Base-by-base conservation (phyloP, 2,113 vertebrate species). In the Myodes glareolus region DNA sequence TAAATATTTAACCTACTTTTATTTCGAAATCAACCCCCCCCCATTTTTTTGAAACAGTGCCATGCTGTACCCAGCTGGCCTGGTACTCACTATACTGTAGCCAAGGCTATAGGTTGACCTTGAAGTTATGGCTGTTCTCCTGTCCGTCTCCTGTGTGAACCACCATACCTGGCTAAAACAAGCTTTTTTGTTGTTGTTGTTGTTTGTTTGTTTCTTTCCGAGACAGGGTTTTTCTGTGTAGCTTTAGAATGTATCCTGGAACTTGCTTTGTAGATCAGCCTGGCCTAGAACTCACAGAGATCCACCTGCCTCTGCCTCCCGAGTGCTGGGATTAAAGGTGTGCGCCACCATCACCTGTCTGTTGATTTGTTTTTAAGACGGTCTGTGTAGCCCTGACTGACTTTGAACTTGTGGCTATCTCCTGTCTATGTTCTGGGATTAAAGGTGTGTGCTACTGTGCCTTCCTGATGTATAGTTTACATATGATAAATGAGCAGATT, bases 1-100 rank as follows among this genome's bases (percentile, higher is more conserved):
- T 80, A 84, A 65, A 39, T 61, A 73, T 58, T 95, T 91, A 82
- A 86, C 68, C 77, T 91, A 33, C 55, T 52, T 94, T 95, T 96
- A 87, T 86, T 96, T 97, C 8, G 25, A 96, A 93, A 76, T 61
- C 25, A 73, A 2, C 27, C 27, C 58, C 25, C 25, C 13, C 61
- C 17, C 21, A 17, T 31, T 10, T 47, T 86, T 88, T 88, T 47
- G 12, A 88, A 50, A 23, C 19, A 88, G 67, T 14, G 33, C 52
- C 33, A 39, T 88, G 47, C 31, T 68, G 65, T 52, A 33, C 21
- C 21, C 47, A 50, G 65, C 65, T 52, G 33, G 19, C 1, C 33
- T 88, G 31, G 85, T 52, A 50, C 29, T 70, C 3, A 0, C 5
- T 13, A 47, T 47, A 47, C 23, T 36, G 42, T 67, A 68, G 42